Percentiles rank a stretch among this genome's conserved stretches.
Conservation (phyloP, 1,140 invertebrate genomes). For the Euura saliciscinereae region DNA sequence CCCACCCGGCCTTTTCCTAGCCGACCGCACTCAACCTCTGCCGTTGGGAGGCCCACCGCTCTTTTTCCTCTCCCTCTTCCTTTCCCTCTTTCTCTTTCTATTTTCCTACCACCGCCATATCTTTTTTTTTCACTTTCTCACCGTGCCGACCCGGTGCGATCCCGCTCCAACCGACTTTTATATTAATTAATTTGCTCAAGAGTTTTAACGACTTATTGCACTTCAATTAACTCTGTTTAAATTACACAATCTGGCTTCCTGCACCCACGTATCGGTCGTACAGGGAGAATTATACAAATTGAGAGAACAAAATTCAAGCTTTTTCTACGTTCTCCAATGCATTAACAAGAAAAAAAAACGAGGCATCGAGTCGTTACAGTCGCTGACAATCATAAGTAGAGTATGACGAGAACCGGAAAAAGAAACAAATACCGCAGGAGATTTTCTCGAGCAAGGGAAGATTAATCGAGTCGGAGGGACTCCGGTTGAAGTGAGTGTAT, state of each 20-base stretch:
- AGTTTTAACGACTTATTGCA: conserved; percentile 55
- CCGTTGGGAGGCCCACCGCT: not conserved
- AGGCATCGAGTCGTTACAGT: no score
- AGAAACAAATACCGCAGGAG: not conserved
- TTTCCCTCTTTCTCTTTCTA: not conserved
- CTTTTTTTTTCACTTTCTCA: not conserved
- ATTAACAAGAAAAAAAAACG: not conserved
- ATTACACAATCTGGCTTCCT: conserved; percentile 36
- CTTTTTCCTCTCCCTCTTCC: not conserved
- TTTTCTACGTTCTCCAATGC: not conserved
- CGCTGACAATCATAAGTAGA: not conserved
- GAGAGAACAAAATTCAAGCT: not conserved
- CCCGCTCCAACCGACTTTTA: conserved; percentile 41
- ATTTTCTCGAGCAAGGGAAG: not conserved
- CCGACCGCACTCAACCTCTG: conserved; percentile 13
- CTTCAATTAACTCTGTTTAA: conserved; percentile 54
- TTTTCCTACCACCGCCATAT: not conserved
- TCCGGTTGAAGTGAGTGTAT: not conserved
- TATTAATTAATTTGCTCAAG: conserved; percentile 54
- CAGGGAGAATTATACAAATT: not conserved
- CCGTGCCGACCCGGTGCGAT: conserved; percentile 7
- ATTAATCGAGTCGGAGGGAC: not conserved
- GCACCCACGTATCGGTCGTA: conserved; percentile 8
- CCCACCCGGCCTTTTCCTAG: conserved; percentile 37
- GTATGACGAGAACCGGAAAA: not conserved